phyloP scores from a whole-genome alignment of 92 coral and sea anemone species.

The Phymanthus crucifer region DNA sequence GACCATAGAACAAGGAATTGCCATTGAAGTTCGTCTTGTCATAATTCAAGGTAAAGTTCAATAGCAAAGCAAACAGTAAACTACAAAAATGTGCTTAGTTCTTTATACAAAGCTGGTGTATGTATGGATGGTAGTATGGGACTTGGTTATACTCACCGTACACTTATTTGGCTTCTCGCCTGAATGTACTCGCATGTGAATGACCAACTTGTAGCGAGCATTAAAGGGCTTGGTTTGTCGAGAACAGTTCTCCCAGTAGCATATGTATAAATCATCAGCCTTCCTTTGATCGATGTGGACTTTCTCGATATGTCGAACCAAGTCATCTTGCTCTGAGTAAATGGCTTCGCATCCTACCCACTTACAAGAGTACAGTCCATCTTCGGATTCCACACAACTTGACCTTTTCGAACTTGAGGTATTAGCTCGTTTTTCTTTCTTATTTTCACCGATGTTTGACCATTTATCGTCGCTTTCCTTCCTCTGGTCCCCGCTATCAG shows the following conservation, averaged over 20 bases:
- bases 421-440: constrained; percentile 57
- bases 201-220: constrained; percentile 79
- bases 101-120: background rate
- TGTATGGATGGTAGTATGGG: background rate
- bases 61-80: constrained; percentile 7
- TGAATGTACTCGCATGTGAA: constrained; percentile 98
- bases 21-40: background rate
- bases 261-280: constrained; percentile 94
- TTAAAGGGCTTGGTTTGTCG: constrained; percentile 92
- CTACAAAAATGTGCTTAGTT: background rate
- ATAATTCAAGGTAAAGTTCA: constrained; percentile 15
- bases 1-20: background rate
- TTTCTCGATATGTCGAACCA: constrained; percentile 95
- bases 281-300: constrained; percentile 99
- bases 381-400: constrained; percentile 46
- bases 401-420: constrained; percentile 38
- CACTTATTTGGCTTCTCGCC: constrained; percentile 99
- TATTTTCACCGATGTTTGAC: constrained; percentile 44
- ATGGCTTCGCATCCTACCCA: constrained; percentile 88
- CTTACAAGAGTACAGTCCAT: constrained; percentile 63
- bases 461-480: constrained; percentile 44
- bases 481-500: constrained; percentile 57
- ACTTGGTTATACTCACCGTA: constrained; percentile 98
- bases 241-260: constrained; percentile 96
- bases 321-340: constrained; percentile 90